Conservation (phyloP, 2,888 invertebrate species). For the Dynastes maya region DNA sequence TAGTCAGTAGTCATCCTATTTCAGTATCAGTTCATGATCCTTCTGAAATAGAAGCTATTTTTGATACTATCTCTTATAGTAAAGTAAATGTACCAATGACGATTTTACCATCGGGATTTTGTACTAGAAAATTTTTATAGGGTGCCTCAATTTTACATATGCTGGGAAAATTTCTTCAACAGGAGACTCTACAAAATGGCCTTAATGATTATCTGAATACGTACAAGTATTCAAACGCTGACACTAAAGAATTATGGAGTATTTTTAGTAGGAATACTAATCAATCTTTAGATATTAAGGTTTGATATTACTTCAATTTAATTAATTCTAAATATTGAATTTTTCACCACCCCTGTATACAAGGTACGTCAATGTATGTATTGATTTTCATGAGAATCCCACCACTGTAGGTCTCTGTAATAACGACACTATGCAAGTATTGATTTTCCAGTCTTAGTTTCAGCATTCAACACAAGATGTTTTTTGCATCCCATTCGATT, state of each 20-base stretch:
- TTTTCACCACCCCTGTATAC: neutral
- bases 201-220: conserved; percentile 79
- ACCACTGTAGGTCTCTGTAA: conserved; percentile 13
- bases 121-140: conserved; percentile 65
- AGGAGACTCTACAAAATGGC: conserved; percentile 77
- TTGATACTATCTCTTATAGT: conserved; percentile 83
- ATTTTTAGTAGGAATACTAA: conserved; percentile 79
- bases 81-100: conserved; percentile 71
- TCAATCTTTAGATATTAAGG: conserved; percentile 77
- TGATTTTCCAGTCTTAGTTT: neutral
- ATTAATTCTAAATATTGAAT: neutral
- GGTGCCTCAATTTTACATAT: conserved; percentile 82
- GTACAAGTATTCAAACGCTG: conserved; percentile 82
- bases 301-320: conserved; percentile 62
- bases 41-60: conserved; percentile 81
- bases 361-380: neutral
- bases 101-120: neutral
- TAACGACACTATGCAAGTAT: neutral
- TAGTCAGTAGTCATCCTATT: conserved; percentile 82
- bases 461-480: neutral
- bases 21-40: conserved; percentile 80
- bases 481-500: neutral
- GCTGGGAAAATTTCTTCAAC: conserved; percentile 80
- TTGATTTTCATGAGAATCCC: neutral
- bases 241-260: conserved; percentile 87